Base-by-base conservation (phyloP, 92 coral and sea anemone species). In the Porites evermanni region DNA sequence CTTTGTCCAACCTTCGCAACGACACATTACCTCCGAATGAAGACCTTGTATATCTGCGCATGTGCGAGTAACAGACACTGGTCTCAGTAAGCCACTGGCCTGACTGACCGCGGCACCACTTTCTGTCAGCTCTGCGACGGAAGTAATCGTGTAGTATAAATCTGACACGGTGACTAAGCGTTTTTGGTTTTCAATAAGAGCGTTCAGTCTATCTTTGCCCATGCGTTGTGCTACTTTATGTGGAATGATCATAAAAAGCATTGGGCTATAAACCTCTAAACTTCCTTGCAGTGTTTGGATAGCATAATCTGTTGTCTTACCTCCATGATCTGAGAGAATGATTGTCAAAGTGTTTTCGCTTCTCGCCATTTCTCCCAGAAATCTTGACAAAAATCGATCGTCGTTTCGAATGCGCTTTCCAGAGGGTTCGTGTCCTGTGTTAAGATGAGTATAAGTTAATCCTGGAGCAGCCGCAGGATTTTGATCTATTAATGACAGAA, bases 311-410 rank as follows among this genome's bases (percentile, higher is more conserved):
- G 93, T 85, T 1, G 98, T 96, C 83, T 96, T 96, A 4, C 94
- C 91, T 6, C 98, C 98, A 60, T 96, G 98, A 87, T 96, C 98
- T 9, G 98, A 96, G 51, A 96, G 70, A 53, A 96, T 67, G 29
- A 96, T 88, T 2, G 96, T 96, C 65, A 96, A 70, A 10, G 98
- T 96, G 76, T 91, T 89, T 8, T 88, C 80, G 18, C 79, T 87
- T 75, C 89, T 81, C 0, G 98, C 91, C 91, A 93, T 87, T 51
- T 79, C 86, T 59, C 77, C 87, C 11, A 96, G 87, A 70, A 95
- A 93, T 64, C 78, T 84, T 4, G 95, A 89, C 79, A 96, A 63
- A 51, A 79, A 47, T 5, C 72, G 77, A 67, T 96, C 98, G 51
- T 96, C 98, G 11, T 70, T 82, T 44, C 95, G 92, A 69, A 96